Conservation (phyloP, 1,140 invertebrate species). For the Tachypleus tridentatus region DNA sequence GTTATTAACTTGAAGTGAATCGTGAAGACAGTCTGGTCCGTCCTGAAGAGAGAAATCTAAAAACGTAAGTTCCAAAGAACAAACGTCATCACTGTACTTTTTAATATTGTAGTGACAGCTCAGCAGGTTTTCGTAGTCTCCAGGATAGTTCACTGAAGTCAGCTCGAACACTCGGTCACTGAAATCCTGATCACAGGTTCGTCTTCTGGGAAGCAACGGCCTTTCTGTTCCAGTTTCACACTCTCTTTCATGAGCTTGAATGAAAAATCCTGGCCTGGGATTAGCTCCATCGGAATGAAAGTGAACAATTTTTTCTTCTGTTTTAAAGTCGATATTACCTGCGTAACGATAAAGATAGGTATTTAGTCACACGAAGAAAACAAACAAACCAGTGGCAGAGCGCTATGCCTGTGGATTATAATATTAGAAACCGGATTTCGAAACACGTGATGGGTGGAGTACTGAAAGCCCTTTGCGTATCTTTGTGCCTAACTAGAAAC, state of each 20-base stretch:
- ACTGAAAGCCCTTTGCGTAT: no score
- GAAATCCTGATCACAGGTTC: slow-evolving; percentile 20
- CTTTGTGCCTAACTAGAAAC: no score
- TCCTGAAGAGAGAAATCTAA: slow-evolving; percentile 23
- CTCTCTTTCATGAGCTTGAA: slow-evolving; percentile 16
- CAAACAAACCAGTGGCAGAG: no score
- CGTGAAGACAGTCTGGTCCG: slow-evolving; percentile 21
- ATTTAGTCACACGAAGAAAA: no score
- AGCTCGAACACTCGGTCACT: slow-evolving; percentile 20
- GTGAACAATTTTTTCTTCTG: slow-evolving; percentile 11
- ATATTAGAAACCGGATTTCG: no score
- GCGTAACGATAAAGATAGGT: no score
- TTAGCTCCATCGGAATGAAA: slow-evolving; percentile 21
- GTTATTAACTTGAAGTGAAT: slow-evolving; percentile 22
- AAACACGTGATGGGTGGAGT: no score
- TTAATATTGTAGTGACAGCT: slow-evolving; percentile 22
- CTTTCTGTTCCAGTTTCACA: slow-evolving; percentile 5
- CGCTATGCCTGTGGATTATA: no score
- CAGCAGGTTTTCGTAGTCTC: slow-evolving; percentile 20
- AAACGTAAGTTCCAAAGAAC: slow-evolving; percentile 24
- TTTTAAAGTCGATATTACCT: slow-evolving; percentile 16
- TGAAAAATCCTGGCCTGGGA: slow-evolving; percentile 18
- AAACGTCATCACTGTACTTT: slow-evolving; percentile 11
- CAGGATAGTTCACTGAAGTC: slow-evolving; percentile 21
- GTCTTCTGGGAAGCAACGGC: neutral